Base-by-base conservation (phyloP, 2,888 invertebrate species). In the Drosophila mulleri region DNA sequence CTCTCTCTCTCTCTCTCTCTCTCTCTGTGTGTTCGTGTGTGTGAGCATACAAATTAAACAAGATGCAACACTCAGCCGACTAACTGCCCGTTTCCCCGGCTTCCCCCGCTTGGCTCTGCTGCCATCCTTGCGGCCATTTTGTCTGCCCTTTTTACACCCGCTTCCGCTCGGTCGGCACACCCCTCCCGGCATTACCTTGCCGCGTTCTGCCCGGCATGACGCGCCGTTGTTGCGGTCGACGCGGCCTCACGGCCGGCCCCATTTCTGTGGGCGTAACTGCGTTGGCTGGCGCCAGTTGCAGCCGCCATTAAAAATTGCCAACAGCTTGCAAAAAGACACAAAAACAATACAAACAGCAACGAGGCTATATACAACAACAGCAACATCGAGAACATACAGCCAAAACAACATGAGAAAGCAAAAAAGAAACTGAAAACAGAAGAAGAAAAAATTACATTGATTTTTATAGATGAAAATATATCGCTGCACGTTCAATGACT, bases 41-140 rank as follows among this genome's bases (percentile, higher is more conserved):
- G 71, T 69, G 77, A 60, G 73, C 71, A 82, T 74, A 75, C 80
- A 88, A 83, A 88, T 84, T 88, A 84, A 84, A 84, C 83, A 84
- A 84, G 88, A 88, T 82, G 86, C 83, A 88, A 88, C 63, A 75
- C 82, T 88, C 83, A 72, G 72, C 44, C 70, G 67, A 41, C 82
- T 70, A 72, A 69, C 72, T 73, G 75, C 58, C 72, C 54, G 72
- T 56, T 47, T 52, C 60, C 76, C 71, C 48, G 56, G 12, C 39
- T 29, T 14, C 47, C 29, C 6, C 7, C 26, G 26, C 26, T 7
- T 29, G 7, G 65, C 32, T 42, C 32, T 60, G 1, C 26, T 47
- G 57, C 56, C 35, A 63, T 67, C 48, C 65, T 57, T 65, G 61
- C 67, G 65, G 72, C 78, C 68, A 78, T 73, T 62, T 47, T 73